Base-by-base conservation (phyloP, 2,888 invertebrate species). In the Icerya purchasi region DNA sequence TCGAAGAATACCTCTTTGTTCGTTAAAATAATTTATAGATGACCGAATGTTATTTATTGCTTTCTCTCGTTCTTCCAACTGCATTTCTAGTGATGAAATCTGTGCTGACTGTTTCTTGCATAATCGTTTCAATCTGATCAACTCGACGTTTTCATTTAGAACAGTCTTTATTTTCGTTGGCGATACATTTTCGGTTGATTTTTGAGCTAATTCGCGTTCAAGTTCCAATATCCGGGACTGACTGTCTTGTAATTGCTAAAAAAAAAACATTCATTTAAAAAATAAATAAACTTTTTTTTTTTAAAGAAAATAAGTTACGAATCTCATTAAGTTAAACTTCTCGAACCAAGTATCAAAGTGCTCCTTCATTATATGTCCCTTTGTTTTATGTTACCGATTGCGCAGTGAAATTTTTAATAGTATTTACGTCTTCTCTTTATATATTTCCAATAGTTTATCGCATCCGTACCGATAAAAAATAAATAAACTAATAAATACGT, bases 91-190 rank as follows among this genome's bases (percentile, higher is more conserved):
- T n/a, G 61, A 56, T 18, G 21, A 51, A 53, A 61, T 36, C 21
- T 59, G 56, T 19, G 61, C 61, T 1, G 53, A 19, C 23, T 61
- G 61, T 50, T 61, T 61, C 50, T 61, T 61, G 1, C 58, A 52
- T 21, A 56, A 49, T 49, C 61, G 19, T 49, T 58, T 61, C 23
- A 61, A 56, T 36, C 53, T 61, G 24, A 61, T 61, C 2, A 59
- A 23, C 50, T 61, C 61, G 10, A 59, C 56, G 21, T 61, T 61
- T 54, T 61, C 59, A 10, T 55, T 21, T 2, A 56, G 36, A 10
- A 53, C 56, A 8, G 50, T 25, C 52, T 60, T 60, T n/a, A 60
- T 22, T 52, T 60, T 60, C 20, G 50, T 22, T 8, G 56, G 59
- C 14, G 56, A 56, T 14, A 55, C 14, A 19, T 50, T 10, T 50